These are phyloP conservation scores for Datnioides undecimradiatus DNA, from an alignment of 2,113 vertebrate species.

Conservation along the genomic window DNA sequence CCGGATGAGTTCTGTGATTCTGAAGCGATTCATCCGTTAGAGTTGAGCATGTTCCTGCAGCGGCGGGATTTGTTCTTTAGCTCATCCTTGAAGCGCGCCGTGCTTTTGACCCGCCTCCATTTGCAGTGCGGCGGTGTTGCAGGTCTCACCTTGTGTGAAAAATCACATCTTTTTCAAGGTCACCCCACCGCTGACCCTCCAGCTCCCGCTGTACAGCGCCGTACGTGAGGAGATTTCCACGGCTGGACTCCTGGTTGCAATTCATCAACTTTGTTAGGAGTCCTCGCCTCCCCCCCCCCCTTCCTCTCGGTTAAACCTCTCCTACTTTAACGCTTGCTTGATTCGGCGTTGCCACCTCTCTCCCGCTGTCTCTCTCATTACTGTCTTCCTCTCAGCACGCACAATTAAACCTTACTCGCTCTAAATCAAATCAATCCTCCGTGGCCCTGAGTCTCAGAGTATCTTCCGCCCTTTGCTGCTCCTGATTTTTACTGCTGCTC, in stretches of 20 bases:
- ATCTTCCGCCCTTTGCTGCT: slow-evolving; percentile 53
- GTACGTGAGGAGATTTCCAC: slow-evolving; percentile 35
- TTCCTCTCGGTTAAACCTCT: slow-evolving; percentile 23
- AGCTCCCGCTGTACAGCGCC: background rate
- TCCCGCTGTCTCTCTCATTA: slow-evolving; percentile 50
- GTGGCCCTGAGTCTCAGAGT: slow-evolving; percentile 25
- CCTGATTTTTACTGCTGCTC: slow-evolving; percentile 54
- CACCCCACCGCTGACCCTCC: slow-evolving; percentile 25
- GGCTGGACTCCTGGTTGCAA: slow-evolving; percentile 2
- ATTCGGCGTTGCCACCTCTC: slow-evolving; percentile 26
- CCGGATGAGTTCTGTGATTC: no score
- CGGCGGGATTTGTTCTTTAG: background rate
- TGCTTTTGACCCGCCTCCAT: background rate
- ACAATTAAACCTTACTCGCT: slow-evolving; percentile 65
- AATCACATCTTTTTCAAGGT: slow-evolving; percentile 46
- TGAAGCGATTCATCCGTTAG: no score
- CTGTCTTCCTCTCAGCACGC: slow-evolving; percentile 49
- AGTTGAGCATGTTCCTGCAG: background rate
- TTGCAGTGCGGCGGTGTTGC: background rate
- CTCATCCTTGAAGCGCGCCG: background rate
- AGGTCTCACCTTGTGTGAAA: slow-evolving; percentile 17
- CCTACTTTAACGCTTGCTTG: slow-evolving; percentile 47
- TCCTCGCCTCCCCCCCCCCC: slow-evolving; percentile 1
- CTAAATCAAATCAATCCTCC: slow-evolving; percentile 69
- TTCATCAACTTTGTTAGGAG: slow-evolving; percentile 48